Evolutionary conservation across 2,888 invertebrate genomes (phyloP).

Genomic region (Erebia palarica): DNA sequence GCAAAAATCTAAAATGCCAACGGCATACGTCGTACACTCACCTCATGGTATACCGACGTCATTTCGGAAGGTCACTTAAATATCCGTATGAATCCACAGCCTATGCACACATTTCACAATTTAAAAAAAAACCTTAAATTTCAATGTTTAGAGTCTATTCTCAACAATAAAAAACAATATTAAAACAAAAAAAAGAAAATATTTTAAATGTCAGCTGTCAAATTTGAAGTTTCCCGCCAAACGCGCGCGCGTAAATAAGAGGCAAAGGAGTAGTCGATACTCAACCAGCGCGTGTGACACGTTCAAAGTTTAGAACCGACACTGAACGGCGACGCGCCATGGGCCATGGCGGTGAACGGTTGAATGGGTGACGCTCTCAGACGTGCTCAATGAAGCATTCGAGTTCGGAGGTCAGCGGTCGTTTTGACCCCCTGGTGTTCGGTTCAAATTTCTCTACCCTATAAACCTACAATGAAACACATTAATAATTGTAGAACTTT

Average conservation of each 20-base stretch:
- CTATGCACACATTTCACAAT: slow-evolving; percentile 70
- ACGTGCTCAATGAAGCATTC: slow-evolving; percentile 78
- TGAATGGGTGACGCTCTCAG: slow-evolving; percentile 73
- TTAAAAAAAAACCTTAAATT: slow-evolving; percentile 23
- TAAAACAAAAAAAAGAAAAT: slow-evolving; percentile 6
- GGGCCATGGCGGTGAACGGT: slow-evolving; percentile 47
- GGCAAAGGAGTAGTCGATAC: slow-evolving; percentile 55
- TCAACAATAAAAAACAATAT: not conserved
- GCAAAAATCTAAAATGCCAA: slow-evolving; percentile 73
- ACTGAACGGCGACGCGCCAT: slow-evolving; percentile 65
- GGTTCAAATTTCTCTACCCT: slow-evolving; percentile 40
- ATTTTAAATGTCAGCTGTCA: slow-evolving; percentile 42
- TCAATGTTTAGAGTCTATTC: not conserved
- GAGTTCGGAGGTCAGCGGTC: slow-evolving; percentile 77
- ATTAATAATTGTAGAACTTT: not conserved
- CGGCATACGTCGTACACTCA: slow-evolving; percentile 75
- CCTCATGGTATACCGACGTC: slow-evolving; percentile 77
- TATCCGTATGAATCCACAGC: slow-evolving; percentile 61
- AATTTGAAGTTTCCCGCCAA: slow-evolving; percentile 71
- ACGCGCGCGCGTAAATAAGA: slow-evolving; percentile 55
- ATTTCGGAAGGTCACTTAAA: slow-evolving; percentile 57
- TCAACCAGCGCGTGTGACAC: slow-evolving; percentile 76
- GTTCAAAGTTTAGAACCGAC: slow-evolving; percentile 75
- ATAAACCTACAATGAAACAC: slow-evolving; percentile 35
- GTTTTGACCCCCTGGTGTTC: slow-evolving; percentile 67